Evolutionary conservation across 2,888 invertebrate genomes (phyloP), one percentile per base, ranked within the genome.

Genomic region (Cyrtodaria siliqua): DNA sequence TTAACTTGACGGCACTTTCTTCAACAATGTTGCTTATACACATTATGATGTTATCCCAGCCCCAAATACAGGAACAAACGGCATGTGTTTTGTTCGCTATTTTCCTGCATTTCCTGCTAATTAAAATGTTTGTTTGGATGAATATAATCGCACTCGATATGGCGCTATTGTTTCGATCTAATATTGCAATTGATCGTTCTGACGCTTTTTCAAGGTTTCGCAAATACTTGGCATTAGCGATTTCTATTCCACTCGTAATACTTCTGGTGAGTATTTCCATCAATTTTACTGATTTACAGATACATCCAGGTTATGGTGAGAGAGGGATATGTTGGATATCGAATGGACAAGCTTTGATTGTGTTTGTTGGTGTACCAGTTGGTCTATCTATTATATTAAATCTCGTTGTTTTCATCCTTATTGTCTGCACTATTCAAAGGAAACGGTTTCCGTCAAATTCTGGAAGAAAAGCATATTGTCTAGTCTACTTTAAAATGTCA

Each of bases 101-200:
- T n/a, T 18, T 23, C 2, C 53, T 69, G 18, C 69, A 75, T 29
- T 57, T 59, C 18, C 9, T 63, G 18, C 23, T 68, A 4, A n/a
- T 75, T 9, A 33, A 38, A 2, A 64, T 55, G 44, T 75, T 75
- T 40, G 53, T 38, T 12, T 75, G 74, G 74, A 59, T 63, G 49
- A 64, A 57, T 38, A 55, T 68, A 16, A 75, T 75, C n/a, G 74
- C 69, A 4, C 27, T 47, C 27, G 74, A 75, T 42, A 64, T 75
- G 64, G 44, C 74, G 0, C 18, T 62, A 8, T 53, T 53, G 29
- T 64, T 75, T 38, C 1, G 38, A 23, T 12, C 57, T 1, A 63
- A 64, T 29, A n/a, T 33, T 4, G 18, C 49, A 27, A n/a, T 49
- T 0, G 9, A 53, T 18, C 23, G 42, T 18, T 33, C 20, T 18